phyloP scores from a whole-genome alignment of 2,888 invertebrate genomes.

The Sicus ferrugineus region DNA sequence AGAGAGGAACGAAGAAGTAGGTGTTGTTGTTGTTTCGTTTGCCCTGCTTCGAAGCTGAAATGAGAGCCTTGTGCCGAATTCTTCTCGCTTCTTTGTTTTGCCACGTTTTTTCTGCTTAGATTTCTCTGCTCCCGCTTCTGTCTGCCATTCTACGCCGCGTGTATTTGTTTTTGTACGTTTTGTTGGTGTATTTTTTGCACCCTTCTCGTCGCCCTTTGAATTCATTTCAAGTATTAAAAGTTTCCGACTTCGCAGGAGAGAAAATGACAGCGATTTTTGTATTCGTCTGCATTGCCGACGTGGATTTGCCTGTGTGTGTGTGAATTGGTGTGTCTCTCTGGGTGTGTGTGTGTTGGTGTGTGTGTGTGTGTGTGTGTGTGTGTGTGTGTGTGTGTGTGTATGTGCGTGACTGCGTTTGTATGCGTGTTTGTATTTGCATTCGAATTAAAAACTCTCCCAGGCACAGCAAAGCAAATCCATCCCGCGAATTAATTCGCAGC shows the following conservation, averaged over 20 bases:
- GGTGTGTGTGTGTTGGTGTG: too few species aligned
- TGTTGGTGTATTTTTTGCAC: slow-evolving; percentile 1
- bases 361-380: slow-evolving; percentile 17
- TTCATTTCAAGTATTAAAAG: slow-evolving; percentile 23
- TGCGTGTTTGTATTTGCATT: slow-evolving; percentile 50
- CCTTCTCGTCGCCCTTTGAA: slow-evolving; percentile 4
- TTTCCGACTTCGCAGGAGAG: slow-evolving; percentile 1
- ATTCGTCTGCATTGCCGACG: slow-evolving; percentile 1
- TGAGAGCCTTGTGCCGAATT: slow-evolving; percentile 34
- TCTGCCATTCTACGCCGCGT: neutral
- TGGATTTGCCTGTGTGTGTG: neutral
- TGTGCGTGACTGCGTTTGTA: slow-evolving; percentile 27
- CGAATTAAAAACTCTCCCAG: slow-evolving; percentile 60
- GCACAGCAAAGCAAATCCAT: slow-evolving; percentile 54
- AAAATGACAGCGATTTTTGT: slow-evolving; percentile 12
- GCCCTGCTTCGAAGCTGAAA: slow-evolving; percentile 8
- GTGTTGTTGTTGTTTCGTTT: neutral
- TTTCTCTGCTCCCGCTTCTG: neutral
- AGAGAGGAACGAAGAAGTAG: neutral
- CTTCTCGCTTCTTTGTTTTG: slow-evolving; percentile 21
- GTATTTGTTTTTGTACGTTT: neutral
- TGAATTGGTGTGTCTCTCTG: slow-evolving; percentile 12
- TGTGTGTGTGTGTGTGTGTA: slow-evolving; percentile 17
- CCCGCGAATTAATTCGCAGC: slow-evolving; percentile 55
- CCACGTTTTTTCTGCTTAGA: neutral